Base-by-base conservation (phyloP, 2,888 invertebrate species). In the Sphecodes monilicornis region DNA sequence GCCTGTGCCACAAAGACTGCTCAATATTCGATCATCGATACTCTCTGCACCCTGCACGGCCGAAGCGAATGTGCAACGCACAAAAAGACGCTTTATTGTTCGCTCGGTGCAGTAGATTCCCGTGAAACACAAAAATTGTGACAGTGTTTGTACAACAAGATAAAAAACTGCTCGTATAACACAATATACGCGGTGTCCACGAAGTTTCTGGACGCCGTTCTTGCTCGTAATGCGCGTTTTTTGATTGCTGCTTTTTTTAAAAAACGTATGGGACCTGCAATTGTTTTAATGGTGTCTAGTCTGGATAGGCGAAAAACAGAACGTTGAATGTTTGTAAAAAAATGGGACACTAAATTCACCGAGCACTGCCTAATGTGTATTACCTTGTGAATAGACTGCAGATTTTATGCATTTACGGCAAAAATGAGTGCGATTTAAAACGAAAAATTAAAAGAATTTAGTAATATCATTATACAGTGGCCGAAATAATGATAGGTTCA, bases 11-110 rank as follows among this genome's bases (percentile, higher is more conserved):
- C 66, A 66, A 66, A 66, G 66, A 36, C 66, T 36, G 36, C 36
- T 66, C 66, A 36, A 66, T 36, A 66, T 66, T 66, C 66, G 66
- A 36, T 66, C 32, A 36, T 66, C 66, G 36, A 66, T 66, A 39
- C 66, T 50, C 50, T 50, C 50, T 50, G 50, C 50, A 50, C n/a
- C 10, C 22, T 36, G 66, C 36, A 32, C 66, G 36, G 36, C 0
- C 36, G 36, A 36, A 18, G 36, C 66, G 64, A 26, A 57, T 26
- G 11, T 26, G 26, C 26, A 26, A 64, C 64, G 64, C 29, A 64
- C 64, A 29, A 29, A 32, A 64, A 64, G 64, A 64, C 32, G 64
- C 64, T 64, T 64, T 64, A 64, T 64, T 32, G 64, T 64, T 32
- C 29, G 64, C 64, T 22, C 64, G 64, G 29, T 22, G 64, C 57